Base-by-base conservation (phyloP, 2,888 invertebrate species). In the Yponomeuta sedellus region DNA sequence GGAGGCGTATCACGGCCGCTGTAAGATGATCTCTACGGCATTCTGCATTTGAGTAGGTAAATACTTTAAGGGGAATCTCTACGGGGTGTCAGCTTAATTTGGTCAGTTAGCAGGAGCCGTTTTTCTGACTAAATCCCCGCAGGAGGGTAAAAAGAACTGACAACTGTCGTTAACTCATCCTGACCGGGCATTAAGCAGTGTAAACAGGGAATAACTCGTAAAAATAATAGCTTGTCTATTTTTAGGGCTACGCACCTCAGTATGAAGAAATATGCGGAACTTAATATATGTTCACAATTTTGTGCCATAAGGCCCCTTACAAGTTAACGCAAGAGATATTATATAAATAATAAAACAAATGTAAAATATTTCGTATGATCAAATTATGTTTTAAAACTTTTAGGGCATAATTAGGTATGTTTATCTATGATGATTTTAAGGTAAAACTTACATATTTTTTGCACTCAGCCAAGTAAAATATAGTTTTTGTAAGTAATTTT, bases 101-200 rank as follows among this genome's bases (percentile, higher is more conserved):
- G 83, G 88, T 69, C 71, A 70, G 65, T 69, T 69, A 70, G 68
- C 67, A 70, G 72, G 74, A 77, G 73, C 73, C 76, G 77, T 82
- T 83, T 81, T 77, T 64, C 59, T 66, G 76, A 74, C 71, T 75
- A 74, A 79, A 80, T 77, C 81, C 85, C 82, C 73, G 71, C 76
- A 73, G 74, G 76, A 78, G 85, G 83, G 82, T 77, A 80, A 77
- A 62, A 86, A 80, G 78, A 86, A 85, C 83, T 84, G 86, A 82
- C 82, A 88, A 88, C 86, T 84, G 87, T 82, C 86, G 86, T 90
- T 88, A 89, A 82, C 83, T 88, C 83, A 80, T 87, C 81, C 85
- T 80, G 82, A 78, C 79, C 77, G 77, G 72, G 77, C 72, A 81
- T 83, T 83, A 85, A 81, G 75, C 77, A 81, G 78, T 85, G 86